Percentiles rank a stretch among this genome's conserved stretches.
Conservation (phyloP, 1,140 invertebrate species). For the Megalonaias nervosa region DNA sequence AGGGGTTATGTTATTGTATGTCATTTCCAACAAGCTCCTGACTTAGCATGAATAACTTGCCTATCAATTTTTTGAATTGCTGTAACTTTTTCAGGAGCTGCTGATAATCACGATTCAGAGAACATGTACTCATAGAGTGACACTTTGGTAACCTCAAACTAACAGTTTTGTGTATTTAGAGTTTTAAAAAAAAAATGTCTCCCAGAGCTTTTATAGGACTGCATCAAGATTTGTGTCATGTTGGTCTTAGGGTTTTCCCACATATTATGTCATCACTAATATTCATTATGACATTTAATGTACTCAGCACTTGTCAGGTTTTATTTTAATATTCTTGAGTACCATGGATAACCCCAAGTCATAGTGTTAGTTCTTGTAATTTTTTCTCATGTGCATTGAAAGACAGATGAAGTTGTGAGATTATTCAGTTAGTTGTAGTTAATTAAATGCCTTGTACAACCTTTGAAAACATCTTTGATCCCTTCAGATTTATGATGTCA, state of each 20-base stretch:
- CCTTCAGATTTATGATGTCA: background rate
- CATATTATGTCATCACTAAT: too few species aligned
- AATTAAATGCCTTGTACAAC: background rate
- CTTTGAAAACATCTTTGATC: background rate
- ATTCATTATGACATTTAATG: too few species aligned
- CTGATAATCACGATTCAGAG: background rate
- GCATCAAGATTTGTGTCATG: too few species aligned
- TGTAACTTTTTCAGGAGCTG: conserved; percentile 49
- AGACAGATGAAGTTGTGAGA: too few species aligned
- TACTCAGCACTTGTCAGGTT: too few species aligned
- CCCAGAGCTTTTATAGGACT: too few species aligned
- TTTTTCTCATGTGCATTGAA: too few species aligned
- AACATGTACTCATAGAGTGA: background rate
- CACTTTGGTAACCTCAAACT: background rate
- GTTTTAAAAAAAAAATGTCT: too few species aligned
- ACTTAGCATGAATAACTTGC: conserved; percentile 26
- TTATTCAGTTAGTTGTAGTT: conserved; percentile 5
- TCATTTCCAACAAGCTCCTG: conserved; percentile 40
- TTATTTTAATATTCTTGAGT: too few species aligned
- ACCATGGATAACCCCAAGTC: background rate
- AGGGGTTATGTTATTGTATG: conserved; percentile 37
- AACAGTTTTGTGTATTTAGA: too few species aligned
- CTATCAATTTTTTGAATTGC: conserved; percentile 41
- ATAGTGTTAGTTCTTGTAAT: too few species aligned
- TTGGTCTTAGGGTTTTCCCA: too few species aligned